Evolutionary conservation across 2,888 invertebrate genomes (phyloP), one percentile per base, ranked within the genome.

Genomic region (Argyresthia albistria): DNA sequence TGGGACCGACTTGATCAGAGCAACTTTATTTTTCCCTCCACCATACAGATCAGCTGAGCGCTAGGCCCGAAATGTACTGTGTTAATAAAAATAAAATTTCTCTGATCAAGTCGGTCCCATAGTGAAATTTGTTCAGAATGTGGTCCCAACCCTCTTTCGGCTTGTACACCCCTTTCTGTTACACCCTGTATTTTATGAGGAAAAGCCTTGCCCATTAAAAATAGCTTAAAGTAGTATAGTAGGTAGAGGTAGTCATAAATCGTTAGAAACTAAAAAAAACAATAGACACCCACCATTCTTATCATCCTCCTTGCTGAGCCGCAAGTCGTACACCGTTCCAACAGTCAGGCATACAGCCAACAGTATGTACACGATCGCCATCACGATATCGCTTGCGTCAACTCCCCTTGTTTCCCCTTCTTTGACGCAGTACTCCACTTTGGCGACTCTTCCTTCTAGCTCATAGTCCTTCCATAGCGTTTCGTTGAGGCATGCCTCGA

Each of bases 401-500:
- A 39, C 7, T 37, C 25, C 16, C 37, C 9, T 8, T 37, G 36
- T 15, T 10, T 52, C 39, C 7, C 35, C 52, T 43, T 15, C 25
- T 10, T 39, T 14, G 1, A 47, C 9, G 11, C 52, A 52, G 14
- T 52, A 52, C 6, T 52, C 3, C 6, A 52, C 15, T 12, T 51
- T 15, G 4, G 25, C 35, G 11, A 51, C 35, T n/a, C 14, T 48
- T 1, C 65, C 76, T 61, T 83, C 70, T 16, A 87, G 42, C 49
- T 64, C 55, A 56, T 82, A 80, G 2, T 70, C 56, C 1, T 53
- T 62, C 70, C 72, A 77, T 8, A 81, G 54, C 1, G 76, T 70
- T 53, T 71, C 56, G 52, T 87, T 84, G 0, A 79, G 57, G 71
- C 84, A 84, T 70, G 49, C 66, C 59, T 67, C 78, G 69, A 84